Percentiles rank a stretch among this genome's conserved stretches.
These are phyloP conservation scores for Gryllus bimaculatus DNA, from an alignment of 1,140 invertebrate species.

Conservation along the genomic window DNA sequence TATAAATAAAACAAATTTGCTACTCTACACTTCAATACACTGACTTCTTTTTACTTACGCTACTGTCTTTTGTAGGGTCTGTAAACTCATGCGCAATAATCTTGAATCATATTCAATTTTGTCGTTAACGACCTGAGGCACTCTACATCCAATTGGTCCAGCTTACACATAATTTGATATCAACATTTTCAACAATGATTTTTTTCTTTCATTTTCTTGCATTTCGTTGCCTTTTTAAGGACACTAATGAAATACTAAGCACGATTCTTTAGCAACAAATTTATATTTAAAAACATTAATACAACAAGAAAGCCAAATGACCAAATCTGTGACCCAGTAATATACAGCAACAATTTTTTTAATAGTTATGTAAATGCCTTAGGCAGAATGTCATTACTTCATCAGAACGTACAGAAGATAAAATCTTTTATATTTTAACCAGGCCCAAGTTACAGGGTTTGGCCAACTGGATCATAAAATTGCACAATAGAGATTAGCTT, in stretches of 20 bases:
- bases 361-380: too few relatives aligned
- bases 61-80: conserved; percentile 17
- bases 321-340: neutral
- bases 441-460: neutral
- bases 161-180: conserved; percentile 6
- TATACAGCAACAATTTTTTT: neutral
- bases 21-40: neutral
- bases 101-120: conserved; percentile 2
- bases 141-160: conserved; percentile 18
- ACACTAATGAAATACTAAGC: conserved; percentile 16
- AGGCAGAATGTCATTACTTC: too few relatives aligned
- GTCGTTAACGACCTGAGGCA: conserved; percentile 8
- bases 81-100: neutral
- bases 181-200: neutral
- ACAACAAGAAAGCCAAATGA: conserved; percentile 7
- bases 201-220: neutral
- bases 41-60: conserved; percentile 9
- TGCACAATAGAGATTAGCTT: neutral
- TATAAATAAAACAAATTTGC: conserved; percentile 9
- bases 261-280: neutral
- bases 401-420: too few relatives aligned
- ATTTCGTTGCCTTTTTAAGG: conserved; percentile 21
- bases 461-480: neutral
- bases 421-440: too few relatives aligned
- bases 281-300: conserved; percentile 8